Conservation (phyloP, 2,113 vertebrate species). For the Hippocampus abdominalis region DNA sequence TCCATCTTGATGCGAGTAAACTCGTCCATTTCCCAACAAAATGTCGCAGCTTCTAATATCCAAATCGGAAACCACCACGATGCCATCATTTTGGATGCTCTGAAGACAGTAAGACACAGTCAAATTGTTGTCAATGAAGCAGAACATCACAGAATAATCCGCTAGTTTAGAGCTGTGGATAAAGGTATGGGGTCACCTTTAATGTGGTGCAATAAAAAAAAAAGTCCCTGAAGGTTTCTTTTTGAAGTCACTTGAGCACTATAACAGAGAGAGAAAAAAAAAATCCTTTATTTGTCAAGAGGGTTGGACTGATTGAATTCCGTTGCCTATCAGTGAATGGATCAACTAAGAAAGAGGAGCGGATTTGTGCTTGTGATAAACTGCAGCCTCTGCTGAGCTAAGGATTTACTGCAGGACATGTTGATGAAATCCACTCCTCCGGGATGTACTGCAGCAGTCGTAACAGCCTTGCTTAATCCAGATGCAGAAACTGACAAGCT, state of each 20-base stretch:
- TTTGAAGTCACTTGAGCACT: slow-evolving; percentile 65
- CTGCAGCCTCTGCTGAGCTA: slow-evolving; percentile 66
- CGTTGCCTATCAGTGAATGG: slow-evolving; percentile 73
- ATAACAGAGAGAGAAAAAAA: slow-evolving; percentile 48
- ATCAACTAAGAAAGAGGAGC: slow-evolving; percentile 70
- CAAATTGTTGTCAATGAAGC: slow-evolving; percentile 53
- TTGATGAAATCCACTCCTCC: slow-evolving; percentile 67
- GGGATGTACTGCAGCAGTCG: slow-evolving; percentile 34
- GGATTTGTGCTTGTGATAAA: slow-evolving; percentile 73
- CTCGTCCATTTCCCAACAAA: too few species aligned
- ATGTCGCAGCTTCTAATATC: slow-evolving; percentile 3
- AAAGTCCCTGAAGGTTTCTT: slow-evolving; percentile 59
- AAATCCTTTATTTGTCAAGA: slow-evolving; percentile 72
- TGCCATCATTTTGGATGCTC: slow-evolving; percentile 13
- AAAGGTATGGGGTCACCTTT: slow-evolving; percentile 71
- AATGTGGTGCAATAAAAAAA: slow-evolving; percentile 70
- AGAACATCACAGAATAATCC: slow-evolving; percentile 57
- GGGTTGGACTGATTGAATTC: slow-evolving; percentile 75
- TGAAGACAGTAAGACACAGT: slow-evolving; percentile 45
- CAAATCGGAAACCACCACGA: slow-evolving; percentile 28
- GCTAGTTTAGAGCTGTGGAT: slow-evolving; percentile 48
- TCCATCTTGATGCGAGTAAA: too few species aligned
- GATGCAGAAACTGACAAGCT: slow-evolving; percentile 26
- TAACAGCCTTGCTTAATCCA: slow-evolving; percentile 44
- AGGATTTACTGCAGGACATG: slow-evolving; percentile 63